phyloP scores from a whole-genome alignment of 2,888 invertebrate species.

The Tetragonisca angustula region DNA sequence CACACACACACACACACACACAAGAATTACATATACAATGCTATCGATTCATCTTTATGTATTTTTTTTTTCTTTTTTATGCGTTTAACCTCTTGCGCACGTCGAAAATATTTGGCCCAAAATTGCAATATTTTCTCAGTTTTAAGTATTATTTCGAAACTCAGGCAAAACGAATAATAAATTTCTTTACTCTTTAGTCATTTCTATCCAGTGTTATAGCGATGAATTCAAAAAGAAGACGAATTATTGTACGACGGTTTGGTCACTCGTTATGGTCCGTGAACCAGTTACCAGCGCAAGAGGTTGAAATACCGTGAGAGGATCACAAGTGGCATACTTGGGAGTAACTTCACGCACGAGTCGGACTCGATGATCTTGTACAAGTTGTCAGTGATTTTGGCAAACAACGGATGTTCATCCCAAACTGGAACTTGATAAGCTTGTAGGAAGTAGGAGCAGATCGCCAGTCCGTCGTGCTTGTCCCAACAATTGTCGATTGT shows the following conservation, averaged over 20 bases:
- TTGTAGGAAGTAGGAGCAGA: slow-evolving; percentile 73
- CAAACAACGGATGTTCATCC: slow-evolving; percentile 65
- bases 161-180: too few relatives aligned
- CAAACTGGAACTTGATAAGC: slow-evolving; percentile 65
- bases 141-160: too few relatives aligned
- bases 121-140: too few relatives aligned
- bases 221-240: too few relatives aligned
- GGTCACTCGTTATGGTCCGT: too few relatives aligned
- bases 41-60: neutral
- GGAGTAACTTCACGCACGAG: slow-evolving; percentile 39
- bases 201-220: too few relatives aligned
- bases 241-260: too few relatives aligned
- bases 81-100: neutral
- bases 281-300: too few relatives aligned
- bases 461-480: slow-evolving; percentile 72
- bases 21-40: neutral
- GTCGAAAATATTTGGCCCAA: too few relatives aligned
- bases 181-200: too few relatives aligned
- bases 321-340: slow-evolving; percentile 41
- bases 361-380: slow-evolving; percentile 54
- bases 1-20: neutral
- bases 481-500: slow-evolving; percentile 72
- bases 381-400: slow-evolving; percentile 63
- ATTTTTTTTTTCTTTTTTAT: neutral
- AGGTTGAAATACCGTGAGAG: neutral